Evolutionary conservation across 2,888 invertebrate genomes (phyloP).

Genomic region (Metalampra italica): DNA sequence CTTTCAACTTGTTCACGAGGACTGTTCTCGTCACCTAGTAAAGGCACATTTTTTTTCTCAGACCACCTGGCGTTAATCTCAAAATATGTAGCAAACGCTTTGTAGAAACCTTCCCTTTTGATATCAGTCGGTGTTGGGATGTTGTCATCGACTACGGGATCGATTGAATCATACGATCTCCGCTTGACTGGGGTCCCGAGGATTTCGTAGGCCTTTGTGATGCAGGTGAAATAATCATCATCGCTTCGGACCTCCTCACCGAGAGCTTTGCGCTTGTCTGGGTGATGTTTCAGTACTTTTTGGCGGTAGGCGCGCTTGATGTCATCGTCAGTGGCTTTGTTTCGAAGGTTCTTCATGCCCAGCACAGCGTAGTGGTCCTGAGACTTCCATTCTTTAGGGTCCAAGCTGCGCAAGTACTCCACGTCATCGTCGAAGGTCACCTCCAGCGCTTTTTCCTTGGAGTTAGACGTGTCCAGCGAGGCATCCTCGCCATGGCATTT

Average conservation of each 20-base stretch:
- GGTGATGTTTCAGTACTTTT: conserved; percentile 92
- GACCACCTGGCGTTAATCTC: conserved; percentile 94
- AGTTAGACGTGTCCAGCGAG: conserved; percentile 55
- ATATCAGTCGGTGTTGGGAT: conserved; percentile 87
- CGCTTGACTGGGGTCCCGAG: conserved; percentile 88
- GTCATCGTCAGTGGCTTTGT: conserved; percentile 93
- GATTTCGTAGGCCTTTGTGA: conserved; percentile 97
- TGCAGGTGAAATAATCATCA: conserved; percentile 99
- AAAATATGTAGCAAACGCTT: conserved; percentile 82
- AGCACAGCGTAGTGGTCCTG: conserved; percentile 98
- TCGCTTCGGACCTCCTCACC: conserved; percentile 93
- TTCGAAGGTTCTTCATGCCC: conserved; percentile 90
- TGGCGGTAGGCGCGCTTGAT: conserved; percentile 95
- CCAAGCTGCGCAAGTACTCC: conserved; percentile 89
- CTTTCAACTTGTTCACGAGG: conserved; percentile 90
- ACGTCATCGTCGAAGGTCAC: conserved; percentile 83
- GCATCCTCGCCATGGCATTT: conserved; percentile 72
- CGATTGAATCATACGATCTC: conserved; percentile 97
- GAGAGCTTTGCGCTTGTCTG: conserved; percentile 96
- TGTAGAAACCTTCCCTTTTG: conserved; percentile 88
- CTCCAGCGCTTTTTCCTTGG: conserved; percentile 65
- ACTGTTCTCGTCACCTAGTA: conserved; percentile 87
- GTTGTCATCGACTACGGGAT: conserved; percentile 94
- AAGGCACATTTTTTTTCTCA: conserved; percentile 90
- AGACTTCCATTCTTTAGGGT: conserved; percentile 98